phyloP scores from a whole-genome alignment of 2,888 invertebrate species.

The Lasioglossum leucozonium region DNA sequence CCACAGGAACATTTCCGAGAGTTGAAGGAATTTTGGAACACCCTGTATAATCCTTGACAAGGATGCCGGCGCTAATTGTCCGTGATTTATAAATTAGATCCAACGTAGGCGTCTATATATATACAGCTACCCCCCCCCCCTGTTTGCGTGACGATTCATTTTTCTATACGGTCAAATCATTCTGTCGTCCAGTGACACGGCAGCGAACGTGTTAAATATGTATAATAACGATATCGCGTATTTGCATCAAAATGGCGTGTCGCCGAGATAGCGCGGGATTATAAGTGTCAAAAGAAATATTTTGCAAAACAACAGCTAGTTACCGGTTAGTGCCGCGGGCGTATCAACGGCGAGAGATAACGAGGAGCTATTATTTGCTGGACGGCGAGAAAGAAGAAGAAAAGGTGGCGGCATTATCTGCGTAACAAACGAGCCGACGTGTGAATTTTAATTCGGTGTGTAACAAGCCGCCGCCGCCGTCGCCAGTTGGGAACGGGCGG shows the following conservation, averaged over 20 bases:
- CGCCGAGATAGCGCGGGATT: background rate
- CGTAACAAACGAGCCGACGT: background rate
- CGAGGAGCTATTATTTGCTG: background rate
- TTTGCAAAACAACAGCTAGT: background rate
- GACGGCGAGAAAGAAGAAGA: background rate
- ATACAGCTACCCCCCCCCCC: too few species aligned
- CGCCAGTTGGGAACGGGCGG: background rate
- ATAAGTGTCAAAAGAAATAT: background rate
- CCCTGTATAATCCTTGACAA: too few species aligned
- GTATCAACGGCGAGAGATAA: background rate
- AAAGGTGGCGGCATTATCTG: background rate
- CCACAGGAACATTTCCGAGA: too few species aligned
- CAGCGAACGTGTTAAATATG: background rate
- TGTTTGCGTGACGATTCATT: background rate
- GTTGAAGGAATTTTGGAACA: too few species aligned
- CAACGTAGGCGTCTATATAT: too few species aligned
- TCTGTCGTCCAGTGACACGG: background rate
- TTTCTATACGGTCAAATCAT: background rate
- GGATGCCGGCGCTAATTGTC: background rate
- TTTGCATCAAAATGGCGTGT: constrained; percentile 1
- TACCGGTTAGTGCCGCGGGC: background rate
- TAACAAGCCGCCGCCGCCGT: background rate
- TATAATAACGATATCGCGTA: background rate
- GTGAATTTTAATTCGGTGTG: background rate
- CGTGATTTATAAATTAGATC: background rate